Evolutionary conservation across 2,888 invertebrate species (phyloP).

Genomic region (Augochlorella aurata): DNA sequence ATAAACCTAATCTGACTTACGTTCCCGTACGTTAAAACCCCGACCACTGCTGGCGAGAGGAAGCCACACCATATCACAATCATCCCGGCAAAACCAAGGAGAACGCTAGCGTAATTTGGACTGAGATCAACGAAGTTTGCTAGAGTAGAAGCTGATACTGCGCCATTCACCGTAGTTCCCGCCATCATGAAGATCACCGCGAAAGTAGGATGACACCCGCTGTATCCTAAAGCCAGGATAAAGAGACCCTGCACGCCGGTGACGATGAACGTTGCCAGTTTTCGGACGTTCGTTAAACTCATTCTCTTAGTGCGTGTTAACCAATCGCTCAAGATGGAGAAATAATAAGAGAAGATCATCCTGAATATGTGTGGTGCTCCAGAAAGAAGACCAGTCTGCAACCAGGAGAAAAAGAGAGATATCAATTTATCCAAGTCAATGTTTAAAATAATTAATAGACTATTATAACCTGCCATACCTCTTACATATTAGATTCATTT

Average conservation of each 20-base stretch:
- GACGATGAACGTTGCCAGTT: slow-evolving; percentile 85
- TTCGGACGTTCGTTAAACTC: slow-evolving; percentile 85
- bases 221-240: slow-evolving; percentile 85
- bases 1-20: slow-evolving; percentile 81
- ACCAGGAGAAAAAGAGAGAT: slow-evolving; percentile 35
- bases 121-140: slow-evolving; percentile 87
- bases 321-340: slow-evolving; percentile 85
- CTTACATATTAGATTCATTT: too few relatives aligned
- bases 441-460: too few relatives aligned
- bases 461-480: too few relatives aligned
- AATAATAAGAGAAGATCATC: slow-evolving; percentile 84
- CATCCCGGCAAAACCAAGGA: slow-evolving; percentile 85
- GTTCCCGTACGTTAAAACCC: slow-evolving; percentile 85
- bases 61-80: slow-evolving; percentile 85
- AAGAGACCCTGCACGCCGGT: slow-evolving; percentile 85
- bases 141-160: slow-evolving; percentile 86
- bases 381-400: slow-evolving; percentile 85
- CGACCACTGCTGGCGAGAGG: slow-evolving; percentile 85
- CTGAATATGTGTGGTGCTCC: slow-evolving; percentile 86
- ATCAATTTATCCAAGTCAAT: not conserved
- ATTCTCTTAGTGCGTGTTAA: slow-evolving; percentile 84
- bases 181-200: slow-evolving; percentile 85
- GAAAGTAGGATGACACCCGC: slow-evolving; percentile 85
- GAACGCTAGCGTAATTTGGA: slow-evolving; percentile 85
- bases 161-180: slow-evolving; percentile 87